These are phyloP conservation scores for Arvicanthis niloticus DNA, from an alignment of 2,113 vertebrate species.

Conservation along the genomic window DNA sequence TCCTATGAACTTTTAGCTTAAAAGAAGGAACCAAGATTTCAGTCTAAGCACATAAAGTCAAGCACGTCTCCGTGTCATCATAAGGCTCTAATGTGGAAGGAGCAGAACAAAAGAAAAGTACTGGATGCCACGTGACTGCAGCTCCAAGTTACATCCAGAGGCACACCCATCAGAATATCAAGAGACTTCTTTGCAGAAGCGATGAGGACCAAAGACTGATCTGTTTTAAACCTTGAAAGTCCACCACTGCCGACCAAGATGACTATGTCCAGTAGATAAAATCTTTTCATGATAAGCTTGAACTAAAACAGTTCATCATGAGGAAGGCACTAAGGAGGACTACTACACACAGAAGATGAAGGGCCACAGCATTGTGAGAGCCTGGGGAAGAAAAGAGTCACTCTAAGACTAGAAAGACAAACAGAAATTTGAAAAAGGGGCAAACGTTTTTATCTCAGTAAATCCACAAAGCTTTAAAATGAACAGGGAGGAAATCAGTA, in stretches of 20 bases:
- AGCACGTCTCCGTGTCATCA: not conserved
- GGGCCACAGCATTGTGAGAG: not conserved
- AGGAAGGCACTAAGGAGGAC: not conserved
- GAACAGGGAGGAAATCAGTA: not conserved
- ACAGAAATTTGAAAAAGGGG: not conserved
- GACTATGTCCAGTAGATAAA: not conserved
- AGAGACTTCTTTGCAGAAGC: not conserved
- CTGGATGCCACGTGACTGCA: not conserved
- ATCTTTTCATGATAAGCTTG: not conserved
- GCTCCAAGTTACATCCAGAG: not conserved
- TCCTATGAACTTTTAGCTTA: not conserved
- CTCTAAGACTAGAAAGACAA: not conserved
- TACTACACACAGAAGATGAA: not conserved
- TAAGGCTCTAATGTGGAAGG: not conserved
- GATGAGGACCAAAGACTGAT: not conserved
- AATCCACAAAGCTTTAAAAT: not conserved
- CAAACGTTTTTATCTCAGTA: not conserved
- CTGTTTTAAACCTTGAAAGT: not conserved
- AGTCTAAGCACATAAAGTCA: not conserved
- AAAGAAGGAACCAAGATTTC: not conserved
- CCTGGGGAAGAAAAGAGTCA: not conserved
- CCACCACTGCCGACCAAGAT: not conserved
- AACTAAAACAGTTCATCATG: not conserved
- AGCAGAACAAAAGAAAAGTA: not conserved
- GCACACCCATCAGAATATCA: not conserved